Conservation (phyloP, 2,113 vertebrate species). For the Epinephelus cyanopodus region DNA sequence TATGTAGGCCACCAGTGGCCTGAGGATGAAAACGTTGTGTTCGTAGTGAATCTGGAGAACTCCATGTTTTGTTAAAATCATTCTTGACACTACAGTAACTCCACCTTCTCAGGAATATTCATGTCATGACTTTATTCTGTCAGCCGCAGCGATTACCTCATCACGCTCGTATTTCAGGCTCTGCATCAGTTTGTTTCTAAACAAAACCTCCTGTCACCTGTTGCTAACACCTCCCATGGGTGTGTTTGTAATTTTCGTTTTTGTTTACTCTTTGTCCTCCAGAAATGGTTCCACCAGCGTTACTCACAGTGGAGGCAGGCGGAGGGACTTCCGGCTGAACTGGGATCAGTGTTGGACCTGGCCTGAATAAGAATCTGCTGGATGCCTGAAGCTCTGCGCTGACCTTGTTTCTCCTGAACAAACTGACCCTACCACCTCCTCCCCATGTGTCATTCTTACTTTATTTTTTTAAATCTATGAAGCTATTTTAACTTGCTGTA, state of each 20-base stretch:
- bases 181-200: not conserved
- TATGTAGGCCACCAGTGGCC: constrained; percentile 13
- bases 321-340: constrained; percentile 92
- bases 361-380: constrained; percentile 8
- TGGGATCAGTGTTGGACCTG: constrained; percentile 93
- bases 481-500: constrained; percentile 66
- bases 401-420: constrained; percentile 29
- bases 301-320: constrained; percentile 91
- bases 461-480: constrained; percentile 61
- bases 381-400: constrained; percentile 11
- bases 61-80: constrained; percentile 4
- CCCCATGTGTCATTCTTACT: constrained; percentile 22
- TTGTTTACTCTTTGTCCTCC: constrained; percentile 41
- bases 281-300: constrained; percentile 95
- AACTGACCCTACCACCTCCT: constrained; percentile 9
- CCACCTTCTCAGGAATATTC: constrained; percentile 61
- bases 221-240: not conserved
- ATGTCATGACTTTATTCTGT: constrained; percentile 18
- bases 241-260: not conserved
- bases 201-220: not conserved
- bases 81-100: constrained; percentile 22
- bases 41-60: constrained; percentile 5
- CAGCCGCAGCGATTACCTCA: constrained; percentile 34
- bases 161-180: constrained; percentile 45
- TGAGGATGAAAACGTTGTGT: not conserved